A percentile compares a stretch with the other conserved stretches of the same genome.
These are phyloP conservation scores for Manacus vitellinus DNA, from an alignment of 2,113 vertebrate species.

Conservation along the genomic window DNA sequence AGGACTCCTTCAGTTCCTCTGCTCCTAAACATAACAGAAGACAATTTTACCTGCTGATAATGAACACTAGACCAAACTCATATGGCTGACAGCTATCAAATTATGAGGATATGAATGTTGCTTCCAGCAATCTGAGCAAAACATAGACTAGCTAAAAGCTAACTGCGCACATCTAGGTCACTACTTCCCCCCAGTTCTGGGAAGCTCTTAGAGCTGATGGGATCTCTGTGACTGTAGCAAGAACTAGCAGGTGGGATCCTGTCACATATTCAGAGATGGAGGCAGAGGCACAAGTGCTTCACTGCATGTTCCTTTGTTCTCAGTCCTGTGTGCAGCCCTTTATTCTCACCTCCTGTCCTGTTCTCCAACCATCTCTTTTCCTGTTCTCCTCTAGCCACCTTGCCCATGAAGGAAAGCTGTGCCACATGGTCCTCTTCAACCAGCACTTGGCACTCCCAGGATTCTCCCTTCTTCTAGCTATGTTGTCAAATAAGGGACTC, in stretches of 20 bases:
- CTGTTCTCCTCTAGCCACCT: background rate
- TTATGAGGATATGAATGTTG: background rate
- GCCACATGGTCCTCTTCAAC: background rate
- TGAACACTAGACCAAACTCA: background rate
- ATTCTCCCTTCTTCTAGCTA: background rate
- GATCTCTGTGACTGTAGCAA: background rate
- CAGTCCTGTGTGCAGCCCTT: background rate
- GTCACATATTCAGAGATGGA: background rate
- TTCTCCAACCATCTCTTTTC: background rate
- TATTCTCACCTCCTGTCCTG: background rate
- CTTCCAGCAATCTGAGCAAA: background rate
- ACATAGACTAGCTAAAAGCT: background rate
- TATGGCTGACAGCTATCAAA: background rate
- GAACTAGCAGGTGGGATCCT: background rate
- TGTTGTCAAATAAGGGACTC: background rate
- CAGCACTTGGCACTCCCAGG: background rate
- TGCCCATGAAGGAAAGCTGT: background rate
- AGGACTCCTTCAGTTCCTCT: background rate
- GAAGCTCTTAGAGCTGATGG: background rate
- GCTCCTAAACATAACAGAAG: background rate
- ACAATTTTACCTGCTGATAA: background rate
- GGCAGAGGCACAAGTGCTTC: background rate
- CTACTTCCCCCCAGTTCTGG: accelerated
- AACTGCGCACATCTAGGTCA: accelerated
- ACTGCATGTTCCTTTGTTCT: background rate